phyloP scores from a whole-genome alignment of 2,797 vertebrate genomes.

The Discoglossus pictus region DNA sequence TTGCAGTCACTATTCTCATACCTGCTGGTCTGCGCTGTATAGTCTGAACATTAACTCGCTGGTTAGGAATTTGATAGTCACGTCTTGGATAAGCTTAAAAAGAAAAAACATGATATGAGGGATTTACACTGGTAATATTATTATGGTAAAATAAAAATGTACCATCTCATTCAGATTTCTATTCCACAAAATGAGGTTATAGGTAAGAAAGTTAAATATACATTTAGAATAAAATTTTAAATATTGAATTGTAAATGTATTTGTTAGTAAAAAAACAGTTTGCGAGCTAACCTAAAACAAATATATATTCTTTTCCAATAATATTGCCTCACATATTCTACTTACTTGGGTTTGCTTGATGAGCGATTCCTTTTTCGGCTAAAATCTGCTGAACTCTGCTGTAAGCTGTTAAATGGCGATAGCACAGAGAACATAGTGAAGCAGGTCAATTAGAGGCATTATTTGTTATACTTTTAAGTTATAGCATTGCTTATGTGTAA shows the following conservation, averaged over 20 bases:
- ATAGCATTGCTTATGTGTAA: no score
- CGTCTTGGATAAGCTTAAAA: conserved; percentile 71
- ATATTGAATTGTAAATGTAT: no score
- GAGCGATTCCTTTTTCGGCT: conserved; percentile 64
- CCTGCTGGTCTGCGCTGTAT: conserved; percentile 73
- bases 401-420: conserved; percentile 72
- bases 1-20: conserved; percentile 55
- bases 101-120: neutral
- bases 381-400: conserved; percentile 71
- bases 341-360: conserved; percentile 74
- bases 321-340: conserved; percentile 33
- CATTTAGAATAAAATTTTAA: no score
- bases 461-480: no score
- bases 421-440: no score
- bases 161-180: no score
- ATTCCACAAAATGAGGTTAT: no score
- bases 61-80: conserved; percentile 69
- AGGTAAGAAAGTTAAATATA: no score
- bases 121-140: no score
- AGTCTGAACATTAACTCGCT: conserved; percentile 72
- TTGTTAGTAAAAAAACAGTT: no score
- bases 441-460: no score
- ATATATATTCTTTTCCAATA: neutral
- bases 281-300: neutral
- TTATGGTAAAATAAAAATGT: no score